These are phyloP conservation scores for Anthoptus insignis DNA, from an alignment of 2,888 invertebrate species.

Conservation along the genomic window DNA sequence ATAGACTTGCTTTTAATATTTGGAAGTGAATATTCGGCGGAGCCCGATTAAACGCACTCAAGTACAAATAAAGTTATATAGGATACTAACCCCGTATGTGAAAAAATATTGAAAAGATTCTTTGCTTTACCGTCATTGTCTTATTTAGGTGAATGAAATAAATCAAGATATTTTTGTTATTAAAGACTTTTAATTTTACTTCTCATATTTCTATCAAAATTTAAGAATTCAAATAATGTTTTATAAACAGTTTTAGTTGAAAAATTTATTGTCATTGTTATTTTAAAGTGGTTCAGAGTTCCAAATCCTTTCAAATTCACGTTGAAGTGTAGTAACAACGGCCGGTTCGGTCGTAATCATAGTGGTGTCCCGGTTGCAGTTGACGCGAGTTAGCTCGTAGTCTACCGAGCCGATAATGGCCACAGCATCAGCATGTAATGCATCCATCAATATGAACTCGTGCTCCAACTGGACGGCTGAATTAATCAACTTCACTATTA, in stretches of 20 bases:
- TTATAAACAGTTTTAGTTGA: too few species aligned
- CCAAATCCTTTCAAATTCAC: conserved; percentile 72
- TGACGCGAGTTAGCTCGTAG: conserved; percentile 59
- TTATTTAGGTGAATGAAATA: conserved; percentile 68
- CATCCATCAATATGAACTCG: conserved; percentile 70
- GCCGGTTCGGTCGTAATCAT: conserved; percentile 62
- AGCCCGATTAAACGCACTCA: conserved; percentile 66
- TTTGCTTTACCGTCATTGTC: conserved; percentile 57
- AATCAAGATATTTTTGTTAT: conserved; percentile 80
- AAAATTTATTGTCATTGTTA: conserved; percentile 15
- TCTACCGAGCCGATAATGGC: conserved; percentile 68
- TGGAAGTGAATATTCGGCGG: conserved; percentile 23
- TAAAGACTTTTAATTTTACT: conserved; percentile 63
- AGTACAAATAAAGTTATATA: conserved; percentile 76
- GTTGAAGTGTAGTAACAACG: conserved; percentile 58
- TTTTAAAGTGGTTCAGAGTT: conserved; percentile 42
- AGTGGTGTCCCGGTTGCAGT: conserved; percentile 62
- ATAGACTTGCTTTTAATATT: conserved; percentile 8
- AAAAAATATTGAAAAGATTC: conserved; percentile 52
- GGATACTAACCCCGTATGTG: conserved; percentile 53
- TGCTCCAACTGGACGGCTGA: conserved; percentile 61
- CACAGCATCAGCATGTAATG: conserved; percentile 56
- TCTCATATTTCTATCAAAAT: conserved; percentile 27
- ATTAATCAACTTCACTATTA: conserved; percentile 64
- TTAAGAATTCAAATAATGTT: background rate